Percentiles rank a stretch among this genome's conserved stretches.
These are phyloP conservation scores for Orthosia gracilis DNA, from an alignment of 2,888 invertebrate species.

Conservation along the genomic window DNA sequence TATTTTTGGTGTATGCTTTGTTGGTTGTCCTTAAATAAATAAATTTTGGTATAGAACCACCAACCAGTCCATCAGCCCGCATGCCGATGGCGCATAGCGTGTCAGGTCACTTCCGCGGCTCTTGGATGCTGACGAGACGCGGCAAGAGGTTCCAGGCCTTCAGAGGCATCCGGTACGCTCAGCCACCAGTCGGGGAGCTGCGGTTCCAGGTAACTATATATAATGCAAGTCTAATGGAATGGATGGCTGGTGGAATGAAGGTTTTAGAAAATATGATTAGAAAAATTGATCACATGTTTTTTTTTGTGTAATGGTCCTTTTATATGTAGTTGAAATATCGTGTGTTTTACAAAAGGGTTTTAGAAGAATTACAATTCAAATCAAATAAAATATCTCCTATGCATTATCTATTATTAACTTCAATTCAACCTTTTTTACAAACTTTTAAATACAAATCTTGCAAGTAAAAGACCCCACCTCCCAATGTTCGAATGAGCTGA, in stretches of 20 bases:
- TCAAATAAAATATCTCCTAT: no score
- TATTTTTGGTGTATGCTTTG: no score
- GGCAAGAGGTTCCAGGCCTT: constrained; percentile 83
- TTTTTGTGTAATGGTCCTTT: neutral
- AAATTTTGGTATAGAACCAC: neutral
- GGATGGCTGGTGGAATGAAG: no score
- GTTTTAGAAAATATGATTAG: neutral
- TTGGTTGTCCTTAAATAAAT: neutral
- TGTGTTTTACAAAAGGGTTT: no score
- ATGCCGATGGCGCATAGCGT: constrained; percentile 60
- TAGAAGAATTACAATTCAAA: no score
- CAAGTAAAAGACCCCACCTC: no score
- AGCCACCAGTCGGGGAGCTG: constrained; percentile 80
- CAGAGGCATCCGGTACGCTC: constrained; percentile 85
- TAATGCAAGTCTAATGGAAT: no score
- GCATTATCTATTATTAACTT: no score
- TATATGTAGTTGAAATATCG: neutral
- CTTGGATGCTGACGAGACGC: constrained; percentile 78
- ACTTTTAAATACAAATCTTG: no score
- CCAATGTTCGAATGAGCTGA: no score
- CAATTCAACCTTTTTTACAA: no score
- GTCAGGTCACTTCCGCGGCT: constrained; percentile 81
- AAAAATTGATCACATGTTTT: neutral
- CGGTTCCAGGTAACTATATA: constrained; percentile 79
- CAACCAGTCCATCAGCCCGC: neutral